Evolutionary conservation across 2,888 invertebrate genomes (phyloP).

Genomic region (Drosophila fulvimacula): DNA sequence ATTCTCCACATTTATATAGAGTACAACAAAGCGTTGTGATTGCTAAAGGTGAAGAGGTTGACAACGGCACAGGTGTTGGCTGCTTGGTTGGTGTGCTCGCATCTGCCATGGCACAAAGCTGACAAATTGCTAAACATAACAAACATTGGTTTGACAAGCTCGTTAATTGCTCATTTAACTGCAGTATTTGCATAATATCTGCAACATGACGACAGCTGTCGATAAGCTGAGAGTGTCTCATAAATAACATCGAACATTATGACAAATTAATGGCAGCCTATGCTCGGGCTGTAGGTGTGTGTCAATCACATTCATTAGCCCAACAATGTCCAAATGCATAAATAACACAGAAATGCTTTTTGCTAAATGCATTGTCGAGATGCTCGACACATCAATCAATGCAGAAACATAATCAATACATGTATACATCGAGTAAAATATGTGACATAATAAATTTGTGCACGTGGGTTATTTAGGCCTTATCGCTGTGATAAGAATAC

Average conservation of each 20-base stretch:
- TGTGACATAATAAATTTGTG: background rate
- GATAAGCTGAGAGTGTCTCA: background rate
- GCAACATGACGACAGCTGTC: conserved; percentile 2
- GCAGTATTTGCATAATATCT: conserved; percentile 3
- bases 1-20: background rate
- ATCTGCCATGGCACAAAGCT: background rate
- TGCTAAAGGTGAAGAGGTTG: conserved; percentile 8
- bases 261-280: conserved; percentile 9
- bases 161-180: conserved; percentile 12
- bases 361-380: background rate
- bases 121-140: conserved; percentile 12
- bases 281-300: background rate
- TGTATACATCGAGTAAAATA: background rate
- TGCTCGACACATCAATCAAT: background rate
- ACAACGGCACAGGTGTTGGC: conserved; percentile 1
- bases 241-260: conserved; percentile 1
- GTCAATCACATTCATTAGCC: background rate
- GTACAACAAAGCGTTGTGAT: conserved; percentile 4
- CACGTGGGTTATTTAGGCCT: background rate
- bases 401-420: background rate
- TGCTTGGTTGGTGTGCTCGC: too few species aligned
- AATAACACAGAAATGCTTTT: conserved; percentile 1
- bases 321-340: background rate
- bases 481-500: background rate
- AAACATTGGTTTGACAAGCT: conserved; percentile 4